Conservation (phyloP, 2,888 invertebrate species). For the Cerastoderma edule region DNA sequence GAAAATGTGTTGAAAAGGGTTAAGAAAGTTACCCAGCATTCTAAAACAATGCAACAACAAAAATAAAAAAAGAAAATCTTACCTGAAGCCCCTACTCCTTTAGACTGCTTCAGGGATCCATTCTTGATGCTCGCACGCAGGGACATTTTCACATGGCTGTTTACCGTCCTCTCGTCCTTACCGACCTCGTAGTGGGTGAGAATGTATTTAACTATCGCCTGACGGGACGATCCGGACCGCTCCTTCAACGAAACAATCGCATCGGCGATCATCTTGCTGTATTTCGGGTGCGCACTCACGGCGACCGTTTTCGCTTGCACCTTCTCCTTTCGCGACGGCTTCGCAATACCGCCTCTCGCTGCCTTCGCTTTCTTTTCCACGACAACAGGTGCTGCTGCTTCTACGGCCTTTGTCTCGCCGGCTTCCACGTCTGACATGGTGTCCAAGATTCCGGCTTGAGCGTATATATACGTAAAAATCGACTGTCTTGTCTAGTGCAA, state of each 20-base stretch:
- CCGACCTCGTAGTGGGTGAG: constrained; percentile 83
- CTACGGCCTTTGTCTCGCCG: not conserved
- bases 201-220: constrained; percentile 85
- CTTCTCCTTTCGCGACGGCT: constrained; percentile 57
- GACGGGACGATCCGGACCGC: constrained; percentile 84
- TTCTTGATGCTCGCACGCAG: constrained; percentile 83
- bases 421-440: constrained; percentile 29
- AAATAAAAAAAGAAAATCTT: not conserved
- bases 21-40: too few species aligned
- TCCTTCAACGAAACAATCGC: constrained; percentile 84
- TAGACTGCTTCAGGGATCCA: constrained; percentile 82
- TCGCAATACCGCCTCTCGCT: constrained; percentile 63
- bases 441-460: not conserved
- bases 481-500: not conserved
- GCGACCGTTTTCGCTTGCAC: constrained; percentile 61
- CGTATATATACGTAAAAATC: too few species aligned
- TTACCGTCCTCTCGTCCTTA: constrained; percentile 82
- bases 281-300: constrained; percentile 81
- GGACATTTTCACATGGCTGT: constrained; percentile 83
- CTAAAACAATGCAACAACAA: too few species aligned
- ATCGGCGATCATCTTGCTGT: constrained; percentile 84
- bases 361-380: constrained; percentile 28
- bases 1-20: too few species aligned
- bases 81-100: constrained; percentile 78
- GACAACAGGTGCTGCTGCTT: constrained; percentile 20